A percentile compares a stretch with the other conserved stretches of the same genome.
Conservation (phyloP, 1,140 invertebrate species). For the Aphidius gifuensis region DNA sequence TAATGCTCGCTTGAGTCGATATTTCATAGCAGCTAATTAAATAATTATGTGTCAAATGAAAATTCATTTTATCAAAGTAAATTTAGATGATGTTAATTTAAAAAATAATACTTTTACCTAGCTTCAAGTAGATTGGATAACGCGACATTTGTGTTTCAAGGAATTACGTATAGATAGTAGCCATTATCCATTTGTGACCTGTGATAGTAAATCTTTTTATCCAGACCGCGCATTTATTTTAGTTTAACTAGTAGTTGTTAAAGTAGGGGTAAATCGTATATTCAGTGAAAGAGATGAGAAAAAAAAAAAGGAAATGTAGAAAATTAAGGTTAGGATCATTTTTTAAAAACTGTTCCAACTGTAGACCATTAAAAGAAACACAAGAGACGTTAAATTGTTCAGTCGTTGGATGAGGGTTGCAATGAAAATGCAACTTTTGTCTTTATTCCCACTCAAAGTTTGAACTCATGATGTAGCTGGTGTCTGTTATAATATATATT, state of each 20-base stretch:
- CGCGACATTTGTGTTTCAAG: slow-evolving; percentile 24
- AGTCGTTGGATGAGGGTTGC: slow-evolving; percentile 21
- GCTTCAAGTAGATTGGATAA: slow-evolving; percentile 25
- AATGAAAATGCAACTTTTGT: slow-evolving; percentile 42
- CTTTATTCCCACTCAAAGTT: slow-evolving; percentile 30
- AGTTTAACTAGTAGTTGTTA: slow-evolving; percentile 28
- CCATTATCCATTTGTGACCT: slow-evolving; percentile 38
- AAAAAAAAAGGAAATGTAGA: no score
- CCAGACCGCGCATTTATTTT: slow-evolving; percentile 42
- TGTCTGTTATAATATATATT: no score
- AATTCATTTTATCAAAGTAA: no score
- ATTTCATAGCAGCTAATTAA: no score
- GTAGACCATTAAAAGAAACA: slow-evolving; percentile 39
- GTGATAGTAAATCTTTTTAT: slow-evolving; percentile 46
- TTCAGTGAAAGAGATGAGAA: no score
- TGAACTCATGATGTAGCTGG: slow-evolving; percentile 25
- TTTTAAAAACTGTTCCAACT: slow-evolving; percentile 46
- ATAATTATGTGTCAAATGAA: no score
- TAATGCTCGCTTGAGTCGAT: no score
- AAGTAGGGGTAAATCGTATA: no score
- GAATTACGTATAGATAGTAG: slow-evolving; percentile 46
- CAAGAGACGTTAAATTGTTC: slow-evolving; percentile 29
- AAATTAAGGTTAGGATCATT: slow-evolving; percentile 28
- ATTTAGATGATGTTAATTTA: no score
- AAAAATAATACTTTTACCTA: no score